Evolutionary conservation across 1,140 invertebrate species (phyloP).

Genomic region (Phocides pigmalion): DNA sequence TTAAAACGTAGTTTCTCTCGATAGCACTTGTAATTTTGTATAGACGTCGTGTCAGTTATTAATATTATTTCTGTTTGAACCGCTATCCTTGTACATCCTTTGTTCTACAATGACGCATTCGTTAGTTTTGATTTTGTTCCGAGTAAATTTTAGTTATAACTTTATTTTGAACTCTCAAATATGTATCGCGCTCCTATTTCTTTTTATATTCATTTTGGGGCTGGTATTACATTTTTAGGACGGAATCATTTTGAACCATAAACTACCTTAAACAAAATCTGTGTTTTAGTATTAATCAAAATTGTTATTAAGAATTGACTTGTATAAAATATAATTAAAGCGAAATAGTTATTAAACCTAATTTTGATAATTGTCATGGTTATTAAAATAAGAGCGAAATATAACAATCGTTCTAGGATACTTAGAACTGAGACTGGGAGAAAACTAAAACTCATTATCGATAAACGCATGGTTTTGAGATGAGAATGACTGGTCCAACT

Average conservation of each 20-base stretch:
- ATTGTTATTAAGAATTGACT: too few species aligned
- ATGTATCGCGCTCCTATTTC: conserved; percentile 21
- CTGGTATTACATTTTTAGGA: too few species aligned
- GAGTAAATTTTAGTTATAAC: conserved; percentile 20
- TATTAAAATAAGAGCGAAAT: too few species aligned
- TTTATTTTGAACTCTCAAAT: conserved; percentile 17
- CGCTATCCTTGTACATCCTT: conserved; percentile 54
- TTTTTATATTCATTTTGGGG: conserved; percentile 20
- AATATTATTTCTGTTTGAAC: conserved; percentile 57
- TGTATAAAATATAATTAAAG: conserved; percentile 9
- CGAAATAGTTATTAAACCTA: conserved; percentile 12
- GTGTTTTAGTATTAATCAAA: too few species aligned
- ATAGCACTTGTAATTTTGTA: conserved; percentile 38
- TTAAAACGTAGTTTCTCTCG: not conserved
- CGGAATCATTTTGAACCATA: too few species aligned
- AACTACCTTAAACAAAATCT: too few species aligned
- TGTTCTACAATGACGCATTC: conserved; percentile 49
- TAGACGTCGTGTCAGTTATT: conserved; percentile 54
- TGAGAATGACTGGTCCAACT: too few species aligned
- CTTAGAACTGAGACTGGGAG: too few species aligned
- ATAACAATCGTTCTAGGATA: too few species aligned
- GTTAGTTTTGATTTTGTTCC: conserved; percentile 43
- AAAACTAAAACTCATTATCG: too few species aligned
- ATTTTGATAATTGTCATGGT: not conserved
- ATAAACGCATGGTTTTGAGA: too few species aligned